Base-by-base conservation (phyloP, 2,797 vertebrate species). In the Nasua narica region DNA sequence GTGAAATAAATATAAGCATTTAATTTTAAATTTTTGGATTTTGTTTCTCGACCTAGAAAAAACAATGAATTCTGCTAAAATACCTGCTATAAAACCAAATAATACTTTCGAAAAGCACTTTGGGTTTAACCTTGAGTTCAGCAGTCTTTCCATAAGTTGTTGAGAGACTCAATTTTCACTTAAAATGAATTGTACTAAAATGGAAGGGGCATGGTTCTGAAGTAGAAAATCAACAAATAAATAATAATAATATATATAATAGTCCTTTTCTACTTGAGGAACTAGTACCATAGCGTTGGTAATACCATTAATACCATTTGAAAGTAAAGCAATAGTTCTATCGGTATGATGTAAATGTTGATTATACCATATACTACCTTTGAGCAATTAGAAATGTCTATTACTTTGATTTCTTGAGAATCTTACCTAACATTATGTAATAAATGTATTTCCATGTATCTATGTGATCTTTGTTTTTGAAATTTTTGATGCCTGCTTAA, bases 161-260 rank as follows among this genome's bases (percentile, higher is more conserved):
- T 58, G 23, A 82, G 91, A 79, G 95, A 15, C 48, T 83, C 8
- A 10, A 21, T 50, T 83, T 97, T 85, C 19, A 87, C 54, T 85
- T 90, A 94, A 90, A 94, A 52, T 32, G 60, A 19, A 67, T 96
- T 54, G 5, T 76, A 46, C 32, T 29, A 88, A 91, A 94, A 79
- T 95, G 56, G 93, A 97, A 95, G 82, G 14, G 78, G 16, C 46
- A 18, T 97, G 96, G 78, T 65, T 95, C 94, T 95, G 67, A 96
- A 95, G 56, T 83, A 95, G 7, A 91, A 67, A 27, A 90, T 95
- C 69, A 87, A 14, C 94, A 95, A 96, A 21, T 96, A 94, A 90
- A 58, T 94, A 89, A 62, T 95, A 72, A 60, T 95, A 72, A 60
- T 29, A 62, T 62, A 9, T 18, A 92, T 58, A 76, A 93, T 83